Conservation (phyloP, 2,113 vertebrate genomes). For the Catharus bicknelli region DNA sequence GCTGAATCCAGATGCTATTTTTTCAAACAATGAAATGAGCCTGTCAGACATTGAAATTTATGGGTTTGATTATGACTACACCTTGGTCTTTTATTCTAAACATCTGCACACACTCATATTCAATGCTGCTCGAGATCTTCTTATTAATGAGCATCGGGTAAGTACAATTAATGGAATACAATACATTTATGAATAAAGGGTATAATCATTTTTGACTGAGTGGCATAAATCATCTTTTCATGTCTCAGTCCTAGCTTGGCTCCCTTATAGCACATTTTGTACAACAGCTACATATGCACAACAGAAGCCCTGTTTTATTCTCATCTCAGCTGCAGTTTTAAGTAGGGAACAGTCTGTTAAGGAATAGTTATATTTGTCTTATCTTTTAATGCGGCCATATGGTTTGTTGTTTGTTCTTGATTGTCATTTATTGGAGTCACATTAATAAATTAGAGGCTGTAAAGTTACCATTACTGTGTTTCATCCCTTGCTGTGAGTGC, state of each 20-base stretch:
- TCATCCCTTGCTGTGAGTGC: not conserved
- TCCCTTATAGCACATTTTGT: not conserved
- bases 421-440: not conserved
- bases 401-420: not conserved
- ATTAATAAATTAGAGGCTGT: not conserved
- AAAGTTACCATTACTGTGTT: not conserved
- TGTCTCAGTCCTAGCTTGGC: not conserved
- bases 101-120: slow-evolving; percentile 95
- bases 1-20: slow-evolving; percentile 91
- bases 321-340: not conserved
- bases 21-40: slow-evolving; percentile 98
- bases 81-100: slow-evolving; percentile 93
- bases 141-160: slow-evolving; percentile 92
- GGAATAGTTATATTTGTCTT: not conserved
- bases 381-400: not conserved
- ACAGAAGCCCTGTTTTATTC: not conserved
- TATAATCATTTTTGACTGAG: not conserved
- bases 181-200: not conserved
- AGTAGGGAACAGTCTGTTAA: not conserved
- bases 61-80: slow-evolving; percentile 98
- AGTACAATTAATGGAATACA: not conserved
- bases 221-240: not conserved
- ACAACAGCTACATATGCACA: not conserved
- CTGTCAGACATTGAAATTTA: slow-evolving; percentile 94
- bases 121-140: slow-evolving; percentile 92